Evolutionary conservation across 1,140 invertebrate genomes (phyloP).

Genomic region (Drosophila dunni): DNA sequence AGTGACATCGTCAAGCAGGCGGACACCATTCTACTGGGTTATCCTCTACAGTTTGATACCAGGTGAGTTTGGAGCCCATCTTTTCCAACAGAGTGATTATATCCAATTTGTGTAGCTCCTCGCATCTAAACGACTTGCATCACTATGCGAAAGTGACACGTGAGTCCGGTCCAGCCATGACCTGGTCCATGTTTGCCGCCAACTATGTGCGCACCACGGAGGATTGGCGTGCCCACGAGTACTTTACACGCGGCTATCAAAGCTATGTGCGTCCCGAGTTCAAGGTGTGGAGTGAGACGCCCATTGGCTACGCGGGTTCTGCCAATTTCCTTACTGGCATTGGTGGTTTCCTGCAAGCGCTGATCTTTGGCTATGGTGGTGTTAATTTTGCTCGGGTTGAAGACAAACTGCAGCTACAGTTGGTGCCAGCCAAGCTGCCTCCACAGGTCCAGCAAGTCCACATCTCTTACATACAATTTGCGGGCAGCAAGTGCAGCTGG

Average conservation of each 20-base stretch:
- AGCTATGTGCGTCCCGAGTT: conserved; percentile 86
- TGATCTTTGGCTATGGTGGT: conserved; percentile 86
- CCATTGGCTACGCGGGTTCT: conserved; percentile 85
- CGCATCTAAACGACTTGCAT: conserved; percentile 85
- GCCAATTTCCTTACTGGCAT: conserved; percentile 87
- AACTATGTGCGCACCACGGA: conserved; percentile 85
- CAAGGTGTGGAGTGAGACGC: conserved; percentile 86
- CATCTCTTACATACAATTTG: conserved; percentile 52
- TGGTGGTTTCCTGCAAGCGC: conserved; percentile 86
- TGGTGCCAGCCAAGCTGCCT: conserved; percentile 4
- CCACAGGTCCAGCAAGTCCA: conserved; percentile 51
- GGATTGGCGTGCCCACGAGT: conserved; percentile 73
- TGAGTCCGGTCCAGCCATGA: conserved; percentile 86
- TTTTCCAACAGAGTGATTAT: neutral
- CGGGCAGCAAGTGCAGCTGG: conserved; percentile 33
- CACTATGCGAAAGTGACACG: conserved; percentile 86
- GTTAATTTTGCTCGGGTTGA: conserved; percentile 84
- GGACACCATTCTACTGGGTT: conserved; percentile 86
- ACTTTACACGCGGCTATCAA: conserved; percentile 86
- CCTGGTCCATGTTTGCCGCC: conserved; percentile 87
- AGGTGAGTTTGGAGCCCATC: conserved; percentile 33
- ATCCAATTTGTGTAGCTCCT: conserved; percentile 25
- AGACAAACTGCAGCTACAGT: conserved; percentile 35
- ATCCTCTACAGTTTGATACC: conserved; percentile 86
- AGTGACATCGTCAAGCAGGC: conserved; percentile 86